Evolutionary conservation across 2,888 invertebrate species (phyloP), one percentile per base, ranked within the genome.

Genomic region (Xanthia togata): DNA sequence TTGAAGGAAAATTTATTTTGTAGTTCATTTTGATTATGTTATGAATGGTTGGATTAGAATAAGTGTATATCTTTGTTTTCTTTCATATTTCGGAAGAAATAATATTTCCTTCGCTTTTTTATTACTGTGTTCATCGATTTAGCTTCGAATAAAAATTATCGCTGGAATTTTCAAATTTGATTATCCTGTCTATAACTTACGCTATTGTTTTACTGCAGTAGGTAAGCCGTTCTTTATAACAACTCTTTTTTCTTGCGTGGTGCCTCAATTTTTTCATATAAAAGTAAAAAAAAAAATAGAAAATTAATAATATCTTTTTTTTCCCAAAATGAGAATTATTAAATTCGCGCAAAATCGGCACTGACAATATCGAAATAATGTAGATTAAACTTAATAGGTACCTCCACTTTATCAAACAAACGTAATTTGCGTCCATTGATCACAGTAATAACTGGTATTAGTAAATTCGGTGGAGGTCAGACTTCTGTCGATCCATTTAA

Each of bases 391-490:
- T 17, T 81, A 82, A 82, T 82, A 23, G n/a, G n/a, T 70, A 31
- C 35, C 26, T 14, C 62, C 9, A 63, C 20, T n/a, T 20, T 8
- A 38, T 38, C 35, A 75, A 23, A 41, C 23, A 57, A 55, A 76
- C 9, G 3, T 41, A 62, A 86, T 82, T 70, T 14, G 41, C 14
- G 67, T 50, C 53, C 60, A 71, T 71, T 83, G 44, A 83, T 69
- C 14, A 62, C 12, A 73, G 60, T 86, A 78, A 83, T 83, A 47
- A 83, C 53, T 31, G 64, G 47, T 72, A 55, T 78, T 9, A 59
- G 31, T 17, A 5, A 70, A 63, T 70, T 63, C 5, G 55, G 12
- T 0, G 12, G 59, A 76, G 70, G 68, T 69, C 79, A 69, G 35
- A 69, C 38, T 47, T 17, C 41, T 47, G 12, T 64, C 12, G 0